phyloP scores from a whole-genome alignment of 2,888 invertebrate species.

The Brachylomia viminalis region DNA sequence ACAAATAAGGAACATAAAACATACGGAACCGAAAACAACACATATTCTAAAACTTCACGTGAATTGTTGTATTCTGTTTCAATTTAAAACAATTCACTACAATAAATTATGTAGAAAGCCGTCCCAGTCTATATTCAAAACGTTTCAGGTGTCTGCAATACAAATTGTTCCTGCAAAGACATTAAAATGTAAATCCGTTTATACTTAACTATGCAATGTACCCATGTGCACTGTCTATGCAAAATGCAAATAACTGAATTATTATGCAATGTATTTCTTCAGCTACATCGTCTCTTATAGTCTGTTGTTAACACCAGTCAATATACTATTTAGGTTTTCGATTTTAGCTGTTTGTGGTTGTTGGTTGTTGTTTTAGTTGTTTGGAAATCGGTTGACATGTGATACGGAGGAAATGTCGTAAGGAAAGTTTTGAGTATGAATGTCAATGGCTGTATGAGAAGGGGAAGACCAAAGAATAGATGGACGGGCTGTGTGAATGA shows the following conservation, averaged over 20 bases:
- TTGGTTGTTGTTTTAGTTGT: no score
- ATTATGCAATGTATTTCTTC: conserved; percentile 60
- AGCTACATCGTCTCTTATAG: conserved; percentile 26
- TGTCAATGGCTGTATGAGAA: no score
- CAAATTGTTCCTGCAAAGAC: conserved; percentile 73
- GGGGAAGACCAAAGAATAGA: no score
- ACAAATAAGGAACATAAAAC: conserved; percentile 10
- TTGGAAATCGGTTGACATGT: no score
- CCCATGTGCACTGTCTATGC: conserved; percentile 64
- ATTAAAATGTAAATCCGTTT: conserved; percentile 77
- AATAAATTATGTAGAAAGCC: conserved; percentile 62
- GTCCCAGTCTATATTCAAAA: conserved; percentile 68
- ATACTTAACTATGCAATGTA: conserved; percentile 70
- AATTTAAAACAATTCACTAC: conserved; percentile 57
- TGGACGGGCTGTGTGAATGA: no score
- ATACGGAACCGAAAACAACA: background rate
- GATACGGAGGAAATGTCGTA: no score
- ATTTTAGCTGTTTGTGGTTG: no score
- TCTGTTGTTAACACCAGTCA: conserved; percentile 12
- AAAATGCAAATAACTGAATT: conserved; percentile 67
- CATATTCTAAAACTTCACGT: conserved; percentile 30
- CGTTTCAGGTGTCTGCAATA: conserved; percentile 72
- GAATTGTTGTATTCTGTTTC: conserved; percentile 39
- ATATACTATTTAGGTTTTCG: background rate
- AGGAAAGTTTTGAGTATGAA: no score